Conservation (phyloP, 35 echinoderm and acorn worm species). For the Amphiura filiformis region DNA sequence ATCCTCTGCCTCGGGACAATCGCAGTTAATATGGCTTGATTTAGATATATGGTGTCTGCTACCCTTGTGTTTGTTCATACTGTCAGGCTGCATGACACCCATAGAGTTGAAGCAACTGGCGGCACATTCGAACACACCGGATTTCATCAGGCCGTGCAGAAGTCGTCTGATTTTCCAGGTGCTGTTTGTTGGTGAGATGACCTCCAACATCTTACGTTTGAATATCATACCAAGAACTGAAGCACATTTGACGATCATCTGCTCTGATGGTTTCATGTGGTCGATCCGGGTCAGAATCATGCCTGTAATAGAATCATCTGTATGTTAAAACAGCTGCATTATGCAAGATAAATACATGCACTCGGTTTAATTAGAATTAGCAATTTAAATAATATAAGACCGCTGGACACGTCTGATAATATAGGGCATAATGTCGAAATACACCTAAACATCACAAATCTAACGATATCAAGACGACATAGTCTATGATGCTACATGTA, state of each 20-base stretch:
- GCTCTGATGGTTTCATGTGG: constrained; percentile 83
- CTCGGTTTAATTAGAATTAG: not conserved
- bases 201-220: constrained; percentile 69
- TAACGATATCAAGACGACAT: too few relatives aligned
- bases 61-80: not conserved
- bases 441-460: too few relatives aligned
- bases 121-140: constrained; percentile 88
- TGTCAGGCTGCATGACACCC: not conserved
- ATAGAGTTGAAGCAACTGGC: constrained; percentile 21
- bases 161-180: constrained; percentile 45
- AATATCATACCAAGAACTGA: constrained; percentile 80
- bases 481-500: too few relatives aligned
- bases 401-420: too few relatives aligned
- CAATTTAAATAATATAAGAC: not conserved
- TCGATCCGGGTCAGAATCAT: constrained; percentile 89
- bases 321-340: not conserved
- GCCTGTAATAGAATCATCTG: constrained; percentile 33
- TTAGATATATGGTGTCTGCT: not conserved
- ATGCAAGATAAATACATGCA: not conserved
- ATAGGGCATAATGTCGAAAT: too few relatives aligned
- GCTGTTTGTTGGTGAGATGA: constrained; percentile 57
- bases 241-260: constrained; percentile 92
- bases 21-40: constrained; percentile 18
- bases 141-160: constrained; percentile 66
- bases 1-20: constrained; percentile 11